phyloP scores from a whole-genome alignment of 2,888 invertebrate genomes.

The Drosophila peninsularis region DNA sequence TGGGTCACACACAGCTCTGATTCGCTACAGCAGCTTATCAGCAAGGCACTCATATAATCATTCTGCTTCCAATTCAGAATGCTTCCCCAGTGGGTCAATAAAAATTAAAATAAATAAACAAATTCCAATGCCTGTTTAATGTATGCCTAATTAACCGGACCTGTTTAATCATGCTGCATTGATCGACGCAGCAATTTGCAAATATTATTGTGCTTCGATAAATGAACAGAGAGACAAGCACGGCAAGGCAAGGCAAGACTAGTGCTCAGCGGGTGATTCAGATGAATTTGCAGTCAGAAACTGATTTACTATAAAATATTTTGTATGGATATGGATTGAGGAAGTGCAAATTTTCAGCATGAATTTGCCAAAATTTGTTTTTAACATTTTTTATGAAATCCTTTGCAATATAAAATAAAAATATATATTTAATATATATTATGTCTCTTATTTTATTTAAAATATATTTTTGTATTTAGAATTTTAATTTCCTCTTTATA shows the following conservation, averaged over 20 bases:
- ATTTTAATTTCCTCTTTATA: too few relatives aligned
- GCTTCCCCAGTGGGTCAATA: conserved; percentile 24
- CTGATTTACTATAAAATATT: background rate
- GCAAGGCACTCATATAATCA: background rate
- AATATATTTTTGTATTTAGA: too few relatives aligned
- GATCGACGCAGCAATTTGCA: background rate
- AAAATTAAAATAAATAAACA: conserved; percentile 1
- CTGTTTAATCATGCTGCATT: conserved; percentile 6
- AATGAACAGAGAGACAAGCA: background rate
- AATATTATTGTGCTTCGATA: conserved; percentile 1
- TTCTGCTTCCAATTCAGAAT: background rate
- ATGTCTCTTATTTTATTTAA: too few relatives aligned
- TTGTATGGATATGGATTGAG: background rate
- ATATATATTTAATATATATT: too few relatives aligned
- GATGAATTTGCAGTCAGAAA: background rate
- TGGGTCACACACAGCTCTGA: conserved; percentile 32
- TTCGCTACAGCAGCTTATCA: conserved; percentile 6
- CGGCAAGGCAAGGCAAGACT: too few relatives aligned
- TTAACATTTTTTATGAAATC: too few relatives aligned
- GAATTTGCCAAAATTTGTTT: too few relatives aligned
- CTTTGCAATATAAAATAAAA: too few relatives aligned
- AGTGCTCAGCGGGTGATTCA: background rate
- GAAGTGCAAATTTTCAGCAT: background rate
- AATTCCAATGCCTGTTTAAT: background rate
- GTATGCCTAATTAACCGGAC: background rate